Conservation (phyloP, 2,113 vertebrate species). For the Choloepus hoffmanni region DNA sequence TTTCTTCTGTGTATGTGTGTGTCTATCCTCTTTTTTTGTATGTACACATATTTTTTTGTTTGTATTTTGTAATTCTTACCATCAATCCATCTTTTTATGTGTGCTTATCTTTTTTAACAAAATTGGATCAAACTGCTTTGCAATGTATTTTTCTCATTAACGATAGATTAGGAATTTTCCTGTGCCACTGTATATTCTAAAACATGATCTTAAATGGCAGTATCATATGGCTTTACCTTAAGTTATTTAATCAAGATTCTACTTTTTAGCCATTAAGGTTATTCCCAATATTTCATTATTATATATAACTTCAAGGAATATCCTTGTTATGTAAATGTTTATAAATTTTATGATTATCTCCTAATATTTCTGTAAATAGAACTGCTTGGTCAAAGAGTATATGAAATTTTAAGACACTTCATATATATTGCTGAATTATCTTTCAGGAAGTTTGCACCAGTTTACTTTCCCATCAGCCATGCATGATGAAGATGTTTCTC, state of each 20-base stretch:
- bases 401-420: neutral
- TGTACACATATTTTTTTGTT: no score
- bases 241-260: neutral
- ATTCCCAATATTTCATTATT: slow-evolving; percentile 46
- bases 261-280: slow-evolving; percentile 2
- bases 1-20: neutral
- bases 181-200: neutral
- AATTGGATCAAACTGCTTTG: neutral
- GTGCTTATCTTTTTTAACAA: neutral
- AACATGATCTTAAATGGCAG: slow-evolving; percentile 9
- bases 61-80: no score
- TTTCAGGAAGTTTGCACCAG: neutral
- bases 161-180: neutral
- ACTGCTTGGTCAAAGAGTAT: slow-evolving; percentile 17
- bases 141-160: slow-evolving; percentile 15
- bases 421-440: neutral
- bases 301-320: slow-evolving; percentile 18
- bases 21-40: neutral
- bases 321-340: neutral
- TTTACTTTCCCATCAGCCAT: neutral
- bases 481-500: neutral
- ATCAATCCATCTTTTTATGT: neutral
- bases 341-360: neutral
- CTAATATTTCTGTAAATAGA: slow-evolving; percentile 29
- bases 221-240: neutral